Conservation (phyloP, 2,113 vertebrate genomes). For the Platycercus adscitus region DNA sequence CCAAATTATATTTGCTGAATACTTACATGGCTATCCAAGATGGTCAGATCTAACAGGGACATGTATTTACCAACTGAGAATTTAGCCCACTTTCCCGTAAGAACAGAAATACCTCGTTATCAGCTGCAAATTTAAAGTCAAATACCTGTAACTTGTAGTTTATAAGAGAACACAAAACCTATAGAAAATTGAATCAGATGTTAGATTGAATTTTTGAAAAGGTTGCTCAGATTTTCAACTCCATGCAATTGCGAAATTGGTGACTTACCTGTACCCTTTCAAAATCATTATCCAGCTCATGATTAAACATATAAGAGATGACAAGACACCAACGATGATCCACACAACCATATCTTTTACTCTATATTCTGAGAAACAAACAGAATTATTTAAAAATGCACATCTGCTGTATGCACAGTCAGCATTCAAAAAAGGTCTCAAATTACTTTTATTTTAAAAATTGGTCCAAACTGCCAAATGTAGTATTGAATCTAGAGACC, state of each 20-base stretch:
- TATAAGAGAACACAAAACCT: neutral
- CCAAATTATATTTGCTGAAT: neutral
- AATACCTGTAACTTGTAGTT: neutral
- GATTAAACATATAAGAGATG: constrained; percentile 82
- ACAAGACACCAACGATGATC: constrained; percentile 83
- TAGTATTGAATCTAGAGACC: neutral
- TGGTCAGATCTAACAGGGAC: neutral
- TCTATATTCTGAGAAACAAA: constrained; percentile 77
- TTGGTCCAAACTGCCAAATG: neutral
- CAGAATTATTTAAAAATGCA: neutral
- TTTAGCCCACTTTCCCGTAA: neutral
- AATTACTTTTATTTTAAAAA: neutral
- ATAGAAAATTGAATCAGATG: neutral
- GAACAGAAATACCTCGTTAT: neutral
- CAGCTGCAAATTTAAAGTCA: neutral
- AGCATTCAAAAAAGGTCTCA: neutral
- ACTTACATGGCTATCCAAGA: neutral
- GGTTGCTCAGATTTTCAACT: neutral
- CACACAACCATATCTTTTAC: constrained; percentile 81
- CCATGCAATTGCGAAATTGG: neutral
- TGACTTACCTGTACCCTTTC: constrained; percentile 85
- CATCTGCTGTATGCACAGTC: neutral
- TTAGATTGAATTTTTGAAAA: neutral
- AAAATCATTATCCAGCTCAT: constrained; percentile 82
- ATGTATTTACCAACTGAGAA: neutral